These are phyloP conservation scores for rat (Rattus norvegicus) DNA, from an alignment of 2,113 vertebrate species.

Conservation along the genomic window GRCr8 NC_086030.1:43066501-43067000, in stretches of 20 bases:
- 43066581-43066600: neutral
- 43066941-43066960: too few species aligned
- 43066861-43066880: neutral
- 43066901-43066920: neutral
- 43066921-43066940: neutral
- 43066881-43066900: neutral
- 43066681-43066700: neutral
- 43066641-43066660: neutral
- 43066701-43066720: neutral
- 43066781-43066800: neutral
- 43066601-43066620: neutral
- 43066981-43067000: too few species aligned
- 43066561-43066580: neutral
- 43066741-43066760: neutral
- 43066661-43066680: neutral
- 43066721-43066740: neutral
- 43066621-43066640: too few species aligned
- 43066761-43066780: neutral
- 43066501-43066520: neutral
- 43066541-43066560: rapidly evolving
- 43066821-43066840: neutral
- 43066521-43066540: neutral
- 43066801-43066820: neutral
- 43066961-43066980: neutral
- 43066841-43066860: neutral